Base-by-base conservation (phyloP, 2,797 vertebrate genomes). In the Sebastiscus tertius region DNA sequence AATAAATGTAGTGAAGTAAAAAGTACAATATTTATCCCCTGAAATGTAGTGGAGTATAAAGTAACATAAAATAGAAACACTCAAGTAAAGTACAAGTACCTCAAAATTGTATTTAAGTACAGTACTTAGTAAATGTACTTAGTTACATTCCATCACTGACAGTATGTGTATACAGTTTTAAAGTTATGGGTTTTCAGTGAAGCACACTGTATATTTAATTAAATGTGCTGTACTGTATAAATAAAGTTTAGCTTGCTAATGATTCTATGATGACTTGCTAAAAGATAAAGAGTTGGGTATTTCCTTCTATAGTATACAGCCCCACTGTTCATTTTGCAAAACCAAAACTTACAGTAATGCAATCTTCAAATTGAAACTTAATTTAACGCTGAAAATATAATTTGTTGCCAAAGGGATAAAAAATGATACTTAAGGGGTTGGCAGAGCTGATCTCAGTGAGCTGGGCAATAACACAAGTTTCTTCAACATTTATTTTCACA, bases 231-330 rank as follows among this genome's bases (percentile, higher is more conserved):
- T 29, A 61, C 14, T 31, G 24, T 14, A 63, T 58, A 54, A 59
- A 75, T 63, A 63, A 69, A 14, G 61, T 36, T 60, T 69, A 52
- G 34, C 36, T 54, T 46, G 67, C 46, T 74, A 36, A 74, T 62
- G 60, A 67, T 49, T 60, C 24, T 49, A 13, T 84, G 27, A 84
- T 34, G 64, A 73, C 60, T 77, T 34, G 59, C 39, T 65, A 46
- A 80, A 68, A 69, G 68, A 77, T 58, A 49, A 16, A 20, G 4
- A 24, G 39, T 39, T 58, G 7, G 46, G 29, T 31, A 73, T 71
- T 66, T 71, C 18, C 34, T 46, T 56, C 14, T 63, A 6, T 26
- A 27, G 18, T 29, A 36, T 12, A 75, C 1, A 20, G 6, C 10
- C 13, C 39, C 39, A 42, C 1, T 20, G 2, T 62, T 67, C 10